phyloP scores from a whole-genome alignment of 2,888 invertebrate species.

The Kuschelorhynchus macadamiae region DNA sequence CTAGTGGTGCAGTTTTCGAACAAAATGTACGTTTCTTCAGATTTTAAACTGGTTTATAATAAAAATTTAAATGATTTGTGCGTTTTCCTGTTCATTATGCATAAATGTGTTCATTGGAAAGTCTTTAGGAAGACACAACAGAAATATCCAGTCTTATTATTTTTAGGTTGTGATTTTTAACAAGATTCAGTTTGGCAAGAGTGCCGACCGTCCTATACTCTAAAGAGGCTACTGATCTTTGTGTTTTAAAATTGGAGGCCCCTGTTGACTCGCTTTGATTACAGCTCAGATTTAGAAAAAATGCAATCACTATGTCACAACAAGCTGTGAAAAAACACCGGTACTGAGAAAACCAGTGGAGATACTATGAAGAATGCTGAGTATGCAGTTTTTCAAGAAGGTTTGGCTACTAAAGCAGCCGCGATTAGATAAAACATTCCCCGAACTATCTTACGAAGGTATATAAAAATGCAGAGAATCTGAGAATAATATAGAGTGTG shows the following conservation, averaged over 20 bases:
- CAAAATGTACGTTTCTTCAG: too few species aligned
- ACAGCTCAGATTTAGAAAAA: background rate
- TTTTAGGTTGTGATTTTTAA: constrained; percentile 1
- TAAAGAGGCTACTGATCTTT: background rate
- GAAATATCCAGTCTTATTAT: constrained; percentile 2
- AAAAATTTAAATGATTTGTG: too few species aligned
- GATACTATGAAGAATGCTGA: background rate
- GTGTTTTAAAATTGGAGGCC: background rate
- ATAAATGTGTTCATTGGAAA: too few species aligned
- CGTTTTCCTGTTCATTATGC: too few species aligned
- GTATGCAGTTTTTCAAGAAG: constrained; percentile 1
- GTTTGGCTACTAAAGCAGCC: background rate
- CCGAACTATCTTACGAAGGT: background rate
- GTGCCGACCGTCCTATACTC: background rate
- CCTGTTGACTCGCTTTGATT: background rate
- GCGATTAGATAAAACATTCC: background rate
- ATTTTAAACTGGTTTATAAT: too few species aligned
- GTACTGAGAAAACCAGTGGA: background rate
- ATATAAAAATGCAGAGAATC: background rate
- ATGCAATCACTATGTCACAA: constrained; percentile 2
- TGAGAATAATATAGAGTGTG: background rate
- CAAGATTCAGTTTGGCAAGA: background rate
- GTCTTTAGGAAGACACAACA: too few species aligned
- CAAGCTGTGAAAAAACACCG: background rate
- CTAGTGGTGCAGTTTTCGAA: too few species aligned